Base-by-base conservation (phyloP, 2,113 vertebrate species). In the Pygoscelis adeliae region DNA sequence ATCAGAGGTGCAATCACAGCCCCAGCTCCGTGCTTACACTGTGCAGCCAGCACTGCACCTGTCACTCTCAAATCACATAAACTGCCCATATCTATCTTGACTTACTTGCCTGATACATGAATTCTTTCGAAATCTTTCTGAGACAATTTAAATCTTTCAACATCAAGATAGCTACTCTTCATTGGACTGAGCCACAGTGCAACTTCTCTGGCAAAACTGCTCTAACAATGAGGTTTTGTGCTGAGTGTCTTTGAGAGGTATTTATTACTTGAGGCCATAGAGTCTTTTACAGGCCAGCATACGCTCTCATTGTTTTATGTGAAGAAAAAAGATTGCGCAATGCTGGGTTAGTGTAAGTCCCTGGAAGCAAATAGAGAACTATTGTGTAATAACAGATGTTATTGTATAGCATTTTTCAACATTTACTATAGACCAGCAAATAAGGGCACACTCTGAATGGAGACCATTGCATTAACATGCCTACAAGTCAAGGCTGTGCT, bases 191-290 rank as follows among this genome's bases (percentile, higher is more conserved):
- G 98, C 95, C 98, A 98, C 98, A 98, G 93, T 92, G 95, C 96
- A 98, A 98, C 97, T 98, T 96, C 98, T 98, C 85, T 98, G 98
- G 97, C 87, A 97, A 95, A 93, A 36, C 17, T 92, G 76, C 93
- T 98, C 77, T 97, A 97, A 99, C 99, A 99, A 98, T 99, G 97
- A 97, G 74, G 97, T 96, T 98, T 98, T 98, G 98, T 99, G 92
- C 91, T 91, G 84, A 96, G 95, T 98, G 96, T 98, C 97, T 98
- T 95, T 94, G 90, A 96, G 96, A 97, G 97, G 97, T 98, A 97
- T 98, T 96, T 96, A 97, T 91, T 92, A 97, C 99, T 97, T 56
- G 72, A 97, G 99, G 98, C 96, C 96, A 98, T 98, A 93, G 95
- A 98, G 76, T 90, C 89, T 96, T 95, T 97, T 95, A 97, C 67